Base-by-base conservation (phyloP, 2,113 vertebrate genomes). In the Phylloscopus trochilus region DNA sequence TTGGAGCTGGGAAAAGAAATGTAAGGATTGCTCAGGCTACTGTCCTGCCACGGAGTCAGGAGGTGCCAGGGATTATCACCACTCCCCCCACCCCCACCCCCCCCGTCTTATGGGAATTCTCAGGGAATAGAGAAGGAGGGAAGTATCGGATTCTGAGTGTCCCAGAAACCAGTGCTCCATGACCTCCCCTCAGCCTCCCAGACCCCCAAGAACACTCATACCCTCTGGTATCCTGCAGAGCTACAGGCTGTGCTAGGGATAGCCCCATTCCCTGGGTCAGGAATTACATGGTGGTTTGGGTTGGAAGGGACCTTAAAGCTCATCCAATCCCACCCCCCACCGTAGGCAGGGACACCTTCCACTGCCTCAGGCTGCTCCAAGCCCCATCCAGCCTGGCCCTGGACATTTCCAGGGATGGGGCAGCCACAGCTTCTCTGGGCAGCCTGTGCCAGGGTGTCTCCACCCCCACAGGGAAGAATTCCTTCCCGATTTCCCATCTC, bases 181-280 rank as follows among this genome's bases (percentile, higher is more conserved):
- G 39, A 24, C 19, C 27, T 33, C 46, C 1, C 1, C 8, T 35
- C 55, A 39, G 62, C 27, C 44, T 55, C 41, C 39, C 24, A 8
- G 7, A 11, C 3, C 9, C 58, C n/a, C 0, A 0, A 30, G 53
- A 21, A 21, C 0, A 1, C 10, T 2, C 0, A 1, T 3, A 12
- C 9, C 51, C 23, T 13, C 43, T 43, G 43, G 0, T 14, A 30
- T 17, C 58, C 47, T 30, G 2, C 0, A 2, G 33, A 78, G 43
- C 58, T 0, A 0, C 0, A 0, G 22, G 55, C 59, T 39, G 14
- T 16, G 31, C 3, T 3, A 28, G 39, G 66, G 26, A n/a, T 4
- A 62, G 10, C 41, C 58, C 46, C 5, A 0, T 63, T 67, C 52
- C 8, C 2, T 28, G 55, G 60, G 60, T 28, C 56, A 58, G 63